Evolutionary conservation across 37 sponge, comb jelly and placozoan genomes (phyloP), one percentile per base, ranked within the genome.

Genomic region (Mnemiopsis leidyi): DNA sequence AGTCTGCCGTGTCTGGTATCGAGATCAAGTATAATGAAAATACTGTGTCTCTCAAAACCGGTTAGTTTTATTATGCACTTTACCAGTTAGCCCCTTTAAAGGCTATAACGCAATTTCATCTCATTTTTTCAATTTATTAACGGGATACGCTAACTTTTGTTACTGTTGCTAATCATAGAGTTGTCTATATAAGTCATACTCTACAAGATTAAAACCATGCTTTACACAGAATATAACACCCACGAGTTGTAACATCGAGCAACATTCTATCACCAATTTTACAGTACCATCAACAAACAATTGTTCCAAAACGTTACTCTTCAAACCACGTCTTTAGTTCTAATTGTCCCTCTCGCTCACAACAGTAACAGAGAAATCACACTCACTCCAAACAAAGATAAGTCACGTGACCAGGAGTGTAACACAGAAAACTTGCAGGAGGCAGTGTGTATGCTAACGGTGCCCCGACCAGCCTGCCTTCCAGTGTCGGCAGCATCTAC

Each of bases 381-480:
- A 48, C 61, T 13, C 13, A 5, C 61, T 13, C 13, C 61, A 48
- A 48, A 48, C 61, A 48, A 48, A n/a, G n/a, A n/a, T n/a, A n/a
- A n/a, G n/a, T n/a, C n/a, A n/a, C n/a, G n/a, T n/a, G n/a, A n/a
- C n/a, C 13, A 48, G 61, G 9, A 48, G 61, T 48, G 61, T 48
- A 13, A 18, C 5, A 48, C 61, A 48, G 13, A 48, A 5, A 48
- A 18, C 61, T 28, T 28, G 20, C 75, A 71, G 75, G 75, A 23
- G 30, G 75, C 7, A 71, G n/a, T 71, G 75, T 71, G n/a, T 28
- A 71, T 18, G 75, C 75, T n/a, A 71, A 71, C 30, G 75, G 75
- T 7, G 75, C 61, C 5, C 61, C 61, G 61, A 48, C 61, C 5
- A 13, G 0, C 30, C 9, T 85, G 29, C 90, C 90, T 13, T 13